Percentiles rank a stretch among this genome's conserved stretches.
phyloP scores from a whole-genome alignment of 2,113 vertebrate species.

The Epinephelus fuscoguttatus region DNA sequence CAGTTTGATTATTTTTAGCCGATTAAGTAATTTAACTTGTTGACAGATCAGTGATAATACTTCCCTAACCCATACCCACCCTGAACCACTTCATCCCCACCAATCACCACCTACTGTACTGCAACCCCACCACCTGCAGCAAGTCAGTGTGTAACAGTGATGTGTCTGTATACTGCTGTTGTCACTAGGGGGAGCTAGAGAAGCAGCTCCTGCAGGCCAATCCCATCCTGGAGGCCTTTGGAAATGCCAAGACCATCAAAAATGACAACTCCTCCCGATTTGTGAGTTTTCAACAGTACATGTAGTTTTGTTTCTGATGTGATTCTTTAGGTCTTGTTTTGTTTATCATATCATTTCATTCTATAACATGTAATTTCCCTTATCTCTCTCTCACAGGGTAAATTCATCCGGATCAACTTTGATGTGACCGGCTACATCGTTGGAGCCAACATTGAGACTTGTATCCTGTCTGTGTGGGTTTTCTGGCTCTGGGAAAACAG shows the following conservation, averaged over 20 bases:
- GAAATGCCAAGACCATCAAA: slow-evolving; percentile 98
- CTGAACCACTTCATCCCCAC: not conserved
- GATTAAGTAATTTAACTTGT: not conserved
- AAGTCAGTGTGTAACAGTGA: not conserved
- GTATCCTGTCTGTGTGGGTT: slow-evolving; percentile 86
- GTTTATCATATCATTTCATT: not conserved
- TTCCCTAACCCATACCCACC: slow-evolving; percentile 7
- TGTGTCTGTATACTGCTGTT: slow-evolving; percentile 48
- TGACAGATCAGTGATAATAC: not conserved
- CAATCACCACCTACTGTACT: not conserved
- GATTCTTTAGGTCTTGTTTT: not conserved
- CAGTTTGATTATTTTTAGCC: not conserved
- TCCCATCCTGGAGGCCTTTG: slow-evolving; percentile 97
- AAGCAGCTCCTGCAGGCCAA: slow-evolving; percentile 97
- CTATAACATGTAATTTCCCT: not conserved
- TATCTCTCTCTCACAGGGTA: slow-evolving; percentile 87
- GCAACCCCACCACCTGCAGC: not conserved
- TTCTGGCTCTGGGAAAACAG: not conserved
- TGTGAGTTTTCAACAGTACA: slow-evolving; percentile 85
- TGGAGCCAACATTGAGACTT: slow-evolving; percentile 98
- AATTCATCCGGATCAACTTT: slow-evolving; percentile 98
- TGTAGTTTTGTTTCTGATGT: not conserved
- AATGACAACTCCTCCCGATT: slow-evolving; percentile 99
- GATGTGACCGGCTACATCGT: slow-evolving; percentile 97
- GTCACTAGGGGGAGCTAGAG: slow-evolving; percentile 93